These are phyloP conservation scores for Ranitomeya variabilis DNA, from an alignment of 2,113 vertebrate genomes.

Conservation along the genomic window DNA sequence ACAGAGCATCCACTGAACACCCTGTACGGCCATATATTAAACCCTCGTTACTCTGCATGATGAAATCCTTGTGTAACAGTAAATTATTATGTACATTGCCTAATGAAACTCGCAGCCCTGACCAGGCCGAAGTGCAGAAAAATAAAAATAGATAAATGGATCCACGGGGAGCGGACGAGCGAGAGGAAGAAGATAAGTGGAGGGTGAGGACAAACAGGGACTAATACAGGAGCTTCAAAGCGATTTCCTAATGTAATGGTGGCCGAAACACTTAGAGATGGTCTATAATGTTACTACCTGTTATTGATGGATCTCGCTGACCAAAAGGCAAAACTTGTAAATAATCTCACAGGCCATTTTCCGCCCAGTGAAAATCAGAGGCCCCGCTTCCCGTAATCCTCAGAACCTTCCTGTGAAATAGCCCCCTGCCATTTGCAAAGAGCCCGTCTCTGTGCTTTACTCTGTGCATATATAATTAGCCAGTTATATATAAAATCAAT, in stretches of 20 bases:
- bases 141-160: constrained; percentile 55
- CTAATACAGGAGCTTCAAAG: constrained; percentile 65
- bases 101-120: background rate
- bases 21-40: background rate
- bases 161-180: constrained; percentile 26
- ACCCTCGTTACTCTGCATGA: background rate
- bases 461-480: constrained; percentile 81
- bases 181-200: constrained; percentile 53
- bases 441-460: constrained; percentile 82
- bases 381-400: constrained; percentile 79
- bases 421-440: constrained; percentile 82
- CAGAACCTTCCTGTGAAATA: constrained; percentile 82
- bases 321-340: constrained; percentile 81
- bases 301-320: constrained; percentile 77
- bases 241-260: constrained; percentile 74
- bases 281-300: constrained; percentile 76
- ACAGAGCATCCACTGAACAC: background rate
- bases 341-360: constrained; percentile 81
- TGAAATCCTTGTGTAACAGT: constrained; percentile 1
- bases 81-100: constrained; percentile 7
- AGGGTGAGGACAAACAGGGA: constrained; percentile 48
- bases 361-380: constrained; percentile 66
- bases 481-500: constrained; percentile 86
- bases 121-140: constrained; percentile 23
- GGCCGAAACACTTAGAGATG: constrained; percentile 77